Conservation (phyloP, 2,113 vertebrate genomes). For the Delphinapterus leucas region DNA sequence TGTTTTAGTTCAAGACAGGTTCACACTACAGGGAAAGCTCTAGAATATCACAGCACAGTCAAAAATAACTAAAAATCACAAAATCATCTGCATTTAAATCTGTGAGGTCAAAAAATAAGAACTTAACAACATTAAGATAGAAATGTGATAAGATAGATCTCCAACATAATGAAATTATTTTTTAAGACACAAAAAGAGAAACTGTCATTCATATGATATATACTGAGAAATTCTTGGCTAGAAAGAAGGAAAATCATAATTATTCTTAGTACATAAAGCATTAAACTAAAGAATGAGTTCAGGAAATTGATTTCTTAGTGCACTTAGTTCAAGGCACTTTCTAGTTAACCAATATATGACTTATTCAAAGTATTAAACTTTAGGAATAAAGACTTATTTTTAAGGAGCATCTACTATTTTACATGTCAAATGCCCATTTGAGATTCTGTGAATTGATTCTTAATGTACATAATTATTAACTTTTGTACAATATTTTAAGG, state of each 20-base stretch:
- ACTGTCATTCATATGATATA: neutral
- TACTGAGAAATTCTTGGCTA: neutral
- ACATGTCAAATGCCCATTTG: neutral
- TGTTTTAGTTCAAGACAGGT: neutral
- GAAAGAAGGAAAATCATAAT: neutral
- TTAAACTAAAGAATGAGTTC: constrained; percentile 10
- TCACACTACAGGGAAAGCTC: neutral
- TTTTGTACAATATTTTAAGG: neutral
- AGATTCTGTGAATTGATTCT: neutral
- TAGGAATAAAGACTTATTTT: neutral
- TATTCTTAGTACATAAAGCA: neutral
- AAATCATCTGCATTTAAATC: neutral
- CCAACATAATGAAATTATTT: neutral
- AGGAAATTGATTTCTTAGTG: neutral
- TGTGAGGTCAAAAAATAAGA: neutral
- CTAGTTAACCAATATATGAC: neutral
- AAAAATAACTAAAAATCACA: constrained; percentile 3
- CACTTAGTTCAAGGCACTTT: neutral
- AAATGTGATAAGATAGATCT: neutral
- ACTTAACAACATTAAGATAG: neutral
- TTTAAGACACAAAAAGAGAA: neutral
- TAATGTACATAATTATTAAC: neutral
- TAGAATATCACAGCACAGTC: neutral
- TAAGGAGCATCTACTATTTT: neutral
- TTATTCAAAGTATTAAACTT: constrained; percentile 8